Evolutionary conservation across 2,888 invertebrate genomes (phyloP), one percentile per base, ranked within the genome.

Genomic region (Polymixis lichenea): DNA sequence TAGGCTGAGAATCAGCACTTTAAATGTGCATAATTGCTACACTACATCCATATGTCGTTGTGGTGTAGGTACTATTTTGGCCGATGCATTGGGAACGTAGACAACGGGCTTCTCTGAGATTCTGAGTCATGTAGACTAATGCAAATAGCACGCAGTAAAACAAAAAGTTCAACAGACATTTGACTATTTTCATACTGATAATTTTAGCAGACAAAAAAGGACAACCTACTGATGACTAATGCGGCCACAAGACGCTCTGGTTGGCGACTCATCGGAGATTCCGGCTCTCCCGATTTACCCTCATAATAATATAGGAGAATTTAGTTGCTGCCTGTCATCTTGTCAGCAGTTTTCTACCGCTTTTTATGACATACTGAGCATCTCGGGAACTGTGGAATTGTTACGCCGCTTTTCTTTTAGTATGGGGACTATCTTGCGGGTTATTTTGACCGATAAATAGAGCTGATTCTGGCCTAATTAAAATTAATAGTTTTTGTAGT

Each of bases 181-280:
- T 32, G 7, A 78, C 46, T 55, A 61, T 75, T 75, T 46, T 53
- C 51, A 60, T 19, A 22, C 46, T 22, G 81, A 51, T 81, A 75
- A 62, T 75, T 80, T 80, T 38, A 1, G 49, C 53, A 75, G 38
- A 75, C 75, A 55, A 62, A 80, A 76, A 81, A 61, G 60, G 58
- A 74, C 17, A 70, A 17, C 15, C 13, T 3, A 15, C 49, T 72
- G 61, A 22, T 81, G 81, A 81, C 55, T 75, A 49, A 74, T n/a
- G 38, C 28, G n/a, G 17, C 2, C 8, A n/a, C n/a, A 53, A 19
- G n/a, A 28, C 11, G 28, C 61, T 19, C 6, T n/a, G 75, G 7
- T 6, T 17, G 1, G 43, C 75, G 82, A 81, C 56, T 64, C 77
- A 81, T 64, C 22, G 43, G 25, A 25, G 51, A 81, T 56, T 81